Conservation (phyloP, 2,113 vertebrate species). For the Sceloporus tristichus region DNA sequence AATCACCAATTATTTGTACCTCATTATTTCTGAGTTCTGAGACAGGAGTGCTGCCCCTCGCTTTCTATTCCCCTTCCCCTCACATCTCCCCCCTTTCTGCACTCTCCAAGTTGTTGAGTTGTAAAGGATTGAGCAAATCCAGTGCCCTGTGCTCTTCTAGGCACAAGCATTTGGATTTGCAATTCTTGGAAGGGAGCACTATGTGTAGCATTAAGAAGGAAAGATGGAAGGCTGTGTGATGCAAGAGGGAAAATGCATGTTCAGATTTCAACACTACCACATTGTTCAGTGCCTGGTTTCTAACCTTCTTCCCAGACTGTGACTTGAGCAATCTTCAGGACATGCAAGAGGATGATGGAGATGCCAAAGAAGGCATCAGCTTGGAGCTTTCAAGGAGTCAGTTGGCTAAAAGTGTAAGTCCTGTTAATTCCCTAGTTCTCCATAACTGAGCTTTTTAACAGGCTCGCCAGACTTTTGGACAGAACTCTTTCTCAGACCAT, state of each 20-base stretch:
- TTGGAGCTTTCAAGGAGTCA: slow-evolving; percentile 66
- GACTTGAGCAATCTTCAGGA: slow-evolving; percentile 90
- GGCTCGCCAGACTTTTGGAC: not conserved
- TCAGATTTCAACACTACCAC: not conserved
- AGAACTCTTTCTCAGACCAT: not conserved
- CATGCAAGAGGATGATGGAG: slow-evolving; percentile 88
- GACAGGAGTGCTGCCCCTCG: not conserved
- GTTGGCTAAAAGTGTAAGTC: slow-evolving; percentile 69
- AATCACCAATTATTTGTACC: too few relatives aligned
- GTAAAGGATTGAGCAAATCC: not conserved
- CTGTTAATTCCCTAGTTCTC: accelerated
- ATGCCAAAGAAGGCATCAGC: slow-evolving; percentile 69
- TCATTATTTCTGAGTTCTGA: not conserved
- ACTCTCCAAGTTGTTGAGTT: too few relatives aligned
- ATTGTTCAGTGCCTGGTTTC: not conserved
- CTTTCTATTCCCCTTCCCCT: not conserved
- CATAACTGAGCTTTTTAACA: not conserved
- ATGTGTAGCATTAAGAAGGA: not conserved
- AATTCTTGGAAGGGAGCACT: not conserved
- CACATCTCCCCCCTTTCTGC: not conserved
- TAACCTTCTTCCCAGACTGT: slow-evolving; percentile 81
- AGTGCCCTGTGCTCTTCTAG: not conserved
- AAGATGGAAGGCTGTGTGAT: not conserved
- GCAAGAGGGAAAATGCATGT: not conserved
- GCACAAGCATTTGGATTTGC: too few relatives aligned